These are phyloP conservation scores for Apamea monoglypha DNA, from an alignment of 2,888 invertebrate genomes.

Conservation along the genomic window DNA sequence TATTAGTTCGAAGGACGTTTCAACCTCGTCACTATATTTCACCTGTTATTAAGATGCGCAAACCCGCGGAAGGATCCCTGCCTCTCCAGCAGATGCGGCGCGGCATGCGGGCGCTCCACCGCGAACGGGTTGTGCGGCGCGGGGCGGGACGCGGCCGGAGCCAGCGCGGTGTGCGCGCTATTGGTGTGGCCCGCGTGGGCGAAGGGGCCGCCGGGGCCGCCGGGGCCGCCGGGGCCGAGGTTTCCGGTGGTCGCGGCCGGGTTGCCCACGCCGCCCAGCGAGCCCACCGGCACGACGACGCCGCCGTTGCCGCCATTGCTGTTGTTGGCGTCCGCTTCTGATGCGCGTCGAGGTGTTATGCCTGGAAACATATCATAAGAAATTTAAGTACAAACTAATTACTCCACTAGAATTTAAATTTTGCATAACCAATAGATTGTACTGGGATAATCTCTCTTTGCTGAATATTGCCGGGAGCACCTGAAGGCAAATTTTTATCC, in stretches of 20 bases:
- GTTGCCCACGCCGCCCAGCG: conserved; percentile 57
- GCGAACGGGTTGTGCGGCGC: conserved; percentile 96
- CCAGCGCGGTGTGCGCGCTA: conserved; percentile 65
- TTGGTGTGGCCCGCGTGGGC: background rate
- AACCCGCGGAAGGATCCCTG: conserved; percentile 99
- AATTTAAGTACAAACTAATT: background rate
- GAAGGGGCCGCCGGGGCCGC: conserved; percentile 38
- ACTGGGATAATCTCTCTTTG: background rate
- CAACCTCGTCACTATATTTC: background rate
- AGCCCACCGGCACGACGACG: conserved; percentile 59
- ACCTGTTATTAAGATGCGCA: conserved; percentile 92
- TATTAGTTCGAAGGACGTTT: background rate
- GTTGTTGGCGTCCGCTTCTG: conserved; percentile 80
- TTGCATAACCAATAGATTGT: background rate
- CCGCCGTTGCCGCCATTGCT: conserved; percentile 53
- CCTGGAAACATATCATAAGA: conserved; percentile 68
- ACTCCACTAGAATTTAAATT: background rate
- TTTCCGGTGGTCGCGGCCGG: conserved; percentile 41
- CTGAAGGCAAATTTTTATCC: background rate
- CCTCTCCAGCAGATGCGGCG: conserved; percentile 97
- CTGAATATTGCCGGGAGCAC: background rate
- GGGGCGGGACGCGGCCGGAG: conserved; percentile 77
- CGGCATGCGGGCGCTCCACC: conserved; percentile 98
- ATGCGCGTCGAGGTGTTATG: conserved; percentile 82
- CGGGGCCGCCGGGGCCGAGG: conserved; percentile 45